phyloP scores from a whole-genome alignment of 2,797 vertebrate genomes.

The Adrianichthys oophorus region DNA sequence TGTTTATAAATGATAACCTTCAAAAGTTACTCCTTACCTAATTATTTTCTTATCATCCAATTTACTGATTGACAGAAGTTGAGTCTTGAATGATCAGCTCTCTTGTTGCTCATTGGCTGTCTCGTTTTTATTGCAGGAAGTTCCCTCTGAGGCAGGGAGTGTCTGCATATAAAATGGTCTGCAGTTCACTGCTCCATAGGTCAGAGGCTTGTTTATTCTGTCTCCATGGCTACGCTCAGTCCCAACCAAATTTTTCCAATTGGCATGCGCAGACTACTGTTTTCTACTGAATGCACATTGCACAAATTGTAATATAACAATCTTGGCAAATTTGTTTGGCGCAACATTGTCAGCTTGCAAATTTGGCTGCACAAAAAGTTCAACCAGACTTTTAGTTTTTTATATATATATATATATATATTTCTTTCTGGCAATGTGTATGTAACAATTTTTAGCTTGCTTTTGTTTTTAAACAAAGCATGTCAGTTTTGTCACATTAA shows the following conservation, averaged over 20 bases:
- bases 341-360: conserved; percentile 73
- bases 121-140: conserved; percentile 99
- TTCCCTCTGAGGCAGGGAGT: conserved; percentile 99
- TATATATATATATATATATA: conserved; percentile 19
- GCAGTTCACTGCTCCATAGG: conserved; percentile 99
- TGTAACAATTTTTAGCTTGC: conserved; percentile 77
- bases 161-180: conserved; percentile 99
- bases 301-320: conserved; percentile 73
- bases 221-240: conserved; percentile 99
- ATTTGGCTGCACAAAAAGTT: conserved; percentile 75
- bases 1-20: conserved; percentile 64
- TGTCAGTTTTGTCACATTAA: conserved; percentile 78
- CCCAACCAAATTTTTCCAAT: conserved; percentile 87
- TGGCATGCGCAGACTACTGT: conserved; percentile 82
- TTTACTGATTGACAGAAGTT: conserved; percentile 81
- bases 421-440: conserved; percentile 79
- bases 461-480: conserved; percentile 83
- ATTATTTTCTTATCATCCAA: conserved; percentile 63
- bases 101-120: conserved; percentile 99
- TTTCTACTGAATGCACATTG: conserved; percentile 81
- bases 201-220: conserved; percentile 99
- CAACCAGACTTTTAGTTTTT: conserved; percentile 58
- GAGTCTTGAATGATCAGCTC: conserved; percentile 97
- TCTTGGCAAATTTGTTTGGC: conserved; percentile 70
- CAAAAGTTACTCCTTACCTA: conserved; percentile 56